A percentile compares a stretch with the other conserved stretches of the same genome.
These are phyloP conservation scores for Notolepis coatsorum DNA, from an alignment of 2,797 vertebrate genomes.

Conservation along the genomic window DNA sequence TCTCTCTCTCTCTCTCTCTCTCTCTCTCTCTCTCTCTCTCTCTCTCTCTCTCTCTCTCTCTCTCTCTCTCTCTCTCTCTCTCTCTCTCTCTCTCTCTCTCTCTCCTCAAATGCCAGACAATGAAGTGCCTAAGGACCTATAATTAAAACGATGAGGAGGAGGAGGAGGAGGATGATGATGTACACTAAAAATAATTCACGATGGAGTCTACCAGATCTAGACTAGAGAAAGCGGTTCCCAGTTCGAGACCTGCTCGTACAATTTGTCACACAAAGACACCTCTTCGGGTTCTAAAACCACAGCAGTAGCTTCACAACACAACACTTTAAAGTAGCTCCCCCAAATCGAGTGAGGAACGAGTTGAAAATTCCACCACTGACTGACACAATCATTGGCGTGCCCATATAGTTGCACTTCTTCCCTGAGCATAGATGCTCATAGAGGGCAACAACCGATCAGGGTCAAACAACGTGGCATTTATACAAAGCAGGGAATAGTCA, in stretches of 20 bases:
- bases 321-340: background rate
- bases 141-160: background rate
- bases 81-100: background rate
- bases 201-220: background rate
- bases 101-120: slow-evolving; percentile 15
- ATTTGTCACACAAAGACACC: background rate
- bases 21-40: background rate
- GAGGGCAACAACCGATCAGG: background rate
- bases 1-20: background rate
- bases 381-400: too few species aligned
- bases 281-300: background rate
- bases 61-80: background rate
- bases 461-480: slow-evolving; percentile 6
- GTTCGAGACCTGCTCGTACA: background rate
- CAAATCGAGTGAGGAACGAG: background rate
- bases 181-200: too few species aligned
- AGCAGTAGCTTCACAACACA: background rate
- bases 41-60: background rate
- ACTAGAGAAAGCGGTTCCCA: background rate
- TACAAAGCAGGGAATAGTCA: too few species aligned
- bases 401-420: too few species aligned
- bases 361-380: background rate
- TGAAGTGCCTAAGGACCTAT: background rate
- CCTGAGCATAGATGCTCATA: too few species aligned
- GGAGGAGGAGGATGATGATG: too few species aligned